phyloP scores from a whole-genome alignment of 1,140 invertebrate species.

The Matsumurasca onukii region DNA sequence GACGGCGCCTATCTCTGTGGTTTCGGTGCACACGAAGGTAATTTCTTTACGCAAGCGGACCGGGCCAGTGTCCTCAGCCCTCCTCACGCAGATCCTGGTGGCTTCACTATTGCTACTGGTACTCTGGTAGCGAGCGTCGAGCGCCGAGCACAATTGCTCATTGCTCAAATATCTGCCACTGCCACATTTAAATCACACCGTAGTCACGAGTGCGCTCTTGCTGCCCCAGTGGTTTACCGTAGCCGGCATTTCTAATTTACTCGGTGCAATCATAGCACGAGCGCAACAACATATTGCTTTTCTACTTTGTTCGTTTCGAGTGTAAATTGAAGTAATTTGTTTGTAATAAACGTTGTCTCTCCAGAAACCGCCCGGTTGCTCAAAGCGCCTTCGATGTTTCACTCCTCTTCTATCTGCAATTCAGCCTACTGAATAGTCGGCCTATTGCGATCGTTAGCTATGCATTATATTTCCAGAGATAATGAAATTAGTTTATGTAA shows the following conservation, averaged over 20 bases:
- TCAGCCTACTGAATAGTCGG: too few species aligned
- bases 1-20: conserved; percentile 10
- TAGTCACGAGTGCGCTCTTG: too few species aligned
- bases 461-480: too few species aligned
- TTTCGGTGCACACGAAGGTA: background rate
- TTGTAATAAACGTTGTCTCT: background rate
- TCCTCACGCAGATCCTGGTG: too few species aligned
- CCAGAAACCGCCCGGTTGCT: background rate
- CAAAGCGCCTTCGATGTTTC: background rate
- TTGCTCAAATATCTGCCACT: conserved; percentile 19
- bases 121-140: too few species aligned
- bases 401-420: too few species aligned
- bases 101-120: too few species aligned
- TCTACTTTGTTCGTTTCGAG: background rate
- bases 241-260: too few species aligned
- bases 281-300: conserved; percentile 1
- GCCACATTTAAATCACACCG: conserved; percentile 19
- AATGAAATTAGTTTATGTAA: too few species aligned
- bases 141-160: background rate
- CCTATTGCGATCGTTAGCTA: too few species aligned
- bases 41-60: conserved; percentile 18
- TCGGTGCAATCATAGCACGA: background rate
- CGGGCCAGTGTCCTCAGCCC: conserved; percentile 15
- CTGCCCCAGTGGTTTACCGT: too few species aligned
- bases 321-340: conserved; percentile 2